These are phyloP conservation scores for Homarus gammarus DNA, from an alignment of 2,888 invertebrate species.

Conservation along the genomic window DNA sequence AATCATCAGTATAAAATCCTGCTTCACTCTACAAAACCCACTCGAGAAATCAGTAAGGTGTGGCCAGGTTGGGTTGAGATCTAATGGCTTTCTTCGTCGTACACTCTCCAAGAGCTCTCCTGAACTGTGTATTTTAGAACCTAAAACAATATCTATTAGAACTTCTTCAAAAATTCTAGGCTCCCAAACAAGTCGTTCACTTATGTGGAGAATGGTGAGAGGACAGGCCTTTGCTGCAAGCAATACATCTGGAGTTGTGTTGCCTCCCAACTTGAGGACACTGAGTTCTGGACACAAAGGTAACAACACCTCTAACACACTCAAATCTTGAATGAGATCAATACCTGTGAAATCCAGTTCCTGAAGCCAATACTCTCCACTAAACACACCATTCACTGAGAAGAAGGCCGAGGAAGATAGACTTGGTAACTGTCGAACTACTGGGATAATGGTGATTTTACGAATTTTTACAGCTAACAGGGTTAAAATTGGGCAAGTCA, in stretches of 20 bases:
- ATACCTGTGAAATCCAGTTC: slow-evolving; percentile 6
- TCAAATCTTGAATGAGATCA: not conserved
- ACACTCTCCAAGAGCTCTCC: not conserved
- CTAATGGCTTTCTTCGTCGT: not conserved
- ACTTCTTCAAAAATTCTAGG: not conserved
- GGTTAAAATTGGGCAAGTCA: not conserved
- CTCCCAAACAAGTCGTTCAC: slow-evolving; percentile 17
- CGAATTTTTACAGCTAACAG: slow-evolving; percentile 11
- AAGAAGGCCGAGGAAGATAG: not conserved
- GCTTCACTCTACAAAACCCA: not conserved
- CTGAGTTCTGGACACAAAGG: slow-evolving; percentile 4
- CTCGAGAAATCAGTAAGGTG: not conserved
- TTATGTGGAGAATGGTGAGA: slow-evolving; percentile 17
- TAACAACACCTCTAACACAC: not conserved
- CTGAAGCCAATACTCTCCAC: not conserved
- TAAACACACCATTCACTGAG: not conserved
- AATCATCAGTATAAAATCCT: not conserved
- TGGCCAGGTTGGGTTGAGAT: not conserved
- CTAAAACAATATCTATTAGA: slow-evolving; percentile 6
- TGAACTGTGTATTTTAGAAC: not conserved
- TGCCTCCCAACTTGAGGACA: slow-evolving; percentile 15
- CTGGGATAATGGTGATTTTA: not conserved
- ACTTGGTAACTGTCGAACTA: not conserved
- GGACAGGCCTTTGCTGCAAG: slow-evolving; percentile 6
- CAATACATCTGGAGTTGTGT: slow-evolving; percentile 12